These are phyloP conservation scores for Philereme transversata DNA, from an alignment of 2,888 invertebrate species.

Conservation along the genomic window DNA sequence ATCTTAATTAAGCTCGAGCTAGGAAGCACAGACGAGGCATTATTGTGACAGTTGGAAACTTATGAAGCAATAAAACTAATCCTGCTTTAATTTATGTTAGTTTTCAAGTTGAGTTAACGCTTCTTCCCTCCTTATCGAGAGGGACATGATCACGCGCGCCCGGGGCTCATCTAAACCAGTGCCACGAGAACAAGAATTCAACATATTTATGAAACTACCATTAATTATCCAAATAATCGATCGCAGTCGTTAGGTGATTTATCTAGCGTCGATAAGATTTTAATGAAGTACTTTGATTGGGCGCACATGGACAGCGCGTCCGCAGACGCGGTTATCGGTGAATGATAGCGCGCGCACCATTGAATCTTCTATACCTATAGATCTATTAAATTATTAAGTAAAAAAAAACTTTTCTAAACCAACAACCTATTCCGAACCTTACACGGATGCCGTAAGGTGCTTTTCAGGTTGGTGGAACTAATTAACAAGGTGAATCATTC, in stretches of 20 bases:
- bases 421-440: slow-evolving; percentile 55
- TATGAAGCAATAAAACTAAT: slow-evolving; percentile 27
- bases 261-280: slow-evolving; percentile 83
- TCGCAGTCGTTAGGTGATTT: slow-evolving; percentile 82
- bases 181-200: slow-evolving; percentile 66
- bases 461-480: slow-evolving; percentile 50
- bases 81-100: slow-evolving; percentile 30
- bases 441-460: slow-evolving; percentile 41
- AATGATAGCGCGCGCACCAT: slow-evolving; percentile 73
- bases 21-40: slow-evolving; percentile 17
- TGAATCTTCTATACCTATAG: slow-evolving; percentile 75
- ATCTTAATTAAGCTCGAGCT: slow-evolving; percentile 23
- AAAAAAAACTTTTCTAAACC: slow-evolving; percentile 61
- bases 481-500: slow-evolving; percentile 81
- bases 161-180: slow-evolving; percentile 56
- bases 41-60: slow-evolving; percentile 28
- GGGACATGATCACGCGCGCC: slow-evolving; percentile 52
- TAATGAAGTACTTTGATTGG: slow-evolving; percentile 84
- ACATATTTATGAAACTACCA: slow-evolving; percentile 77
- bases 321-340: slow-evolving; percentile 68
- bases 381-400: slow-evolving; percentile 82
- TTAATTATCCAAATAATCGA: slow-evolving; percentile 84
- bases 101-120: slow-evolving; percentile 35
- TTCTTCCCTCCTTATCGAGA: slow-evolving; percentile 41
- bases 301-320: slow-evolving; percentile 69